Base-by-base conservation (phyloP, 2,888 invertebrate genomes). In the Thecocarcelia acutangulata region DNA sequence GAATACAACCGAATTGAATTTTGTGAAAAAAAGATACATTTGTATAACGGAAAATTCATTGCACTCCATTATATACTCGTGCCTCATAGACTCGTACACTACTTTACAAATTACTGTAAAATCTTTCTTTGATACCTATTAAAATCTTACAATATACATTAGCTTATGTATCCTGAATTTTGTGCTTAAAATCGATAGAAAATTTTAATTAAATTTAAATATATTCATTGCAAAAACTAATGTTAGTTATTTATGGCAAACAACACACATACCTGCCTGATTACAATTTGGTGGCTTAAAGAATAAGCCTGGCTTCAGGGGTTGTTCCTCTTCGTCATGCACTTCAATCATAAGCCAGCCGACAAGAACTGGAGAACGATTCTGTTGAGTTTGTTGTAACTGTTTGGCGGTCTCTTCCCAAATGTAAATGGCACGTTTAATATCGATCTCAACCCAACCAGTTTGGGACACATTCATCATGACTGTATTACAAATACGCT, bases 181-280 rank as follows among this genome's bases (percentile, higher is more conserved):
- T 37, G 24, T 42, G 40, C 24, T n/a, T 48, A 61, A 61, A 33
- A n/a, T 46, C 21, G 17, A 24, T 48, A 12, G 15, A 15, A 13
- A 46, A 46, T 56, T 13, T 21, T 42, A 5, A 33, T 66, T 63
- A 48, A 50, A 56, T 11, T 9, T 6, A 1, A 48, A 48, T 61
- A 4, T 17, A 44, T 40, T 24, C 3, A 15, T 52, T 19, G 24
- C 1, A 17, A 24, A 63, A 69, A 44, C 40, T 40, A 54, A 69
- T 81, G 85, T 89, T 89, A 90, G 88, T 90, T 88, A 87, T 76
- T 84, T 85, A 83, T 88, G 89, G 89, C 88, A 87, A 88, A 90
- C 90, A 87, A 88, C 89, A 90, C 90, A 89, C 90, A 87, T 90
- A 90, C 90, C 89, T 90, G 90, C 90, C 90, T 90, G 89, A 83